Evolutionary conservation across 2,113 vertebrate genomes (phyloP).

Genomic region (Carollia perspicillata): DNA sequence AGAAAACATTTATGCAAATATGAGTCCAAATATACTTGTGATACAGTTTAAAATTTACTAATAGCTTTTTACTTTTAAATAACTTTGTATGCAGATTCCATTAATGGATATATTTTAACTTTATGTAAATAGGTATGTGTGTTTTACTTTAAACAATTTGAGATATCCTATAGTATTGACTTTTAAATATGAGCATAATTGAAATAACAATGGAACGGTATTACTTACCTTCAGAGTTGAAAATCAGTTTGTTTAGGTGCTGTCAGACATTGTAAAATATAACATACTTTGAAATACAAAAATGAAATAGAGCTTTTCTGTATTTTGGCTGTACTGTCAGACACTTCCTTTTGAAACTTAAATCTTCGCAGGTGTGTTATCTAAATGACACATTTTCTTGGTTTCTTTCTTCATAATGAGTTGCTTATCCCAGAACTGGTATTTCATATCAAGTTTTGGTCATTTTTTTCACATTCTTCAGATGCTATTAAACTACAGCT

Average conservation of each 20-base stretch:
- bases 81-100: background rate
- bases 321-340: background rate
- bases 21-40: background rate
- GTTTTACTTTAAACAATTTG: background rate
- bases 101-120: constrained; percentile 8
- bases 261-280: background rate
- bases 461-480: constrained; percentile 73
- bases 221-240: background rate
- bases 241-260: background rate
- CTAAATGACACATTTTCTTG: background rate
- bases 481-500: constrained; percentile 97
- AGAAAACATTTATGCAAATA: background rate
- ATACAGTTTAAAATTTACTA: constrained; percentile 26
- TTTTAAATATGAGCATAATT: constrained; percentile 30
- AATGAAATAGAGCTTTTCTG: background rate
- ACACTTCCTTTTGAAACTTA: background rate
- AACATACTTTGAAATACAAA: constrained; percentile 7
- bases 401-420: background rate
- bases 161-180: background rate
- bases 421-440: background rate
- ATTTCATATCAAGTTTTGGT: background rate
- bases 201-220: background rate
- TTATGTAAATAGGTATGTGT: background rate
- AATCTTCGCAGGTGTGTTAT: background rate
- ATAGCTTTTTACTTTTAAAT: background rate